Conservation (phyloP, 2,797 vertebrate species). For the Gila robusta region DNA sequence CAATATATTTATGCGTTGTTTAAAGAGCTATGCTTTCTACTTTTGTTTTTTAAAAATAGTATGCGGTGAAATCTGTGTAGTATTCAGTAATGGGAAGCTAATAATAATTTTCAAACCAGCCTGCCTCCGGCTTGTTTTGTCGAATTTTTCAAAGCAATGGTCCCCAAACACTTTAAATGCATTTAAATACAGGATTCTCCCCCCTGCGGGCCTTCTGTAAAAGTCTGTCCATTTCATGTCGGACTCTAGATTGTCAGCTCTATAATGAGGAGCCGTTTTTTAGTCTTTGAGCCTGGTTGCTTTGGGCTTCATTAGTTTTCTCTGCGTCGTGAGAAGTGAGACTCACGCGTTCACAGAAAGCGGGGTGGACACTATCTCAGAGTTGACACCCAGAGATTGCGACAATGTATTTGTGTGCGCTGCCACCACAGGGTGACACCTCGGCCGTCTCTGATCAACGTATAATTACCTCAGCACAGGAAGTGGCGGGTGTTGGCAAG, state of each 20-base stretch:
- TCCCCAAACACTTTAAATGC: slow-evolving; percentile 38
- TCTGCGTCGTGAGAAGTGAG: slow-evolving; percentile 61
- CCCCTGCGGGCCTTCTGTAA: slow-evolving; percentile 57
- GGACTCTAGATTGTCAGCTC: slow-evolving; percentile 68
- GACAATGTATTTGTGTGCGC: slow-evolving; percentile 51
- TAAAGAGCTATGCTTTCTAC: too few species aligned
- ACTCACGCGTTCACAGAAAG: slow-evolving; percentile 45
- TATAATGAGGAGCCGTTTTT: slow-evolving; percentile 81
- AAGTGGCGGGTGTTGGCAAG: slow-evolving; percentile 77
- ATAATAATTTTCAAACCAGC: slow-evolving; percentile 3
- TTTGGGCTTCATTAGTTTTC: slow-evolving; percentile 79
- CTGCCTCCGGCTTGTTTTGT: neutral
- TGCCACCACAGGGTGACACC: slow-evolving; percentile 84
- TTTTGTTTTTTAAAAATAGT: neutral
- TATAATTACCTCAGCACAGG: slow-evolving; percentile 89
- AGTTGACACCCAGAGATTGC: slow-evolving; percentile 45
- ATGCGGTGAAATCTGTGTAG: neutral
- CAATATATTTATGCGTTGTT: neutral
- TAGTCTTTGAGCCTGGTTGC: slow-evolving; percentile 75
- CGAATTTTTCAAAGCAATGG: slow-evolving; percentile 3
- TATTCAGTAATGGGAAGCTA: neutral
- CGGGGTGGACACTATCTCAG: slow-evolving; percentile 9
- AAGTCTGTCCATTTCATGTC: slow-evolving; percentile 70
- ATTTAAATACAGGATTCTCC: slow-evolving; percentile 54
- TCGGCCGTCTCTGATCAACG: slow-evolving; percentile 84